These are phyloP conservation scores for Pogonocherus hispidulus DNA, from an alignment of 2,888 invertebrate species.

Conservation along the genomic window DNA sequence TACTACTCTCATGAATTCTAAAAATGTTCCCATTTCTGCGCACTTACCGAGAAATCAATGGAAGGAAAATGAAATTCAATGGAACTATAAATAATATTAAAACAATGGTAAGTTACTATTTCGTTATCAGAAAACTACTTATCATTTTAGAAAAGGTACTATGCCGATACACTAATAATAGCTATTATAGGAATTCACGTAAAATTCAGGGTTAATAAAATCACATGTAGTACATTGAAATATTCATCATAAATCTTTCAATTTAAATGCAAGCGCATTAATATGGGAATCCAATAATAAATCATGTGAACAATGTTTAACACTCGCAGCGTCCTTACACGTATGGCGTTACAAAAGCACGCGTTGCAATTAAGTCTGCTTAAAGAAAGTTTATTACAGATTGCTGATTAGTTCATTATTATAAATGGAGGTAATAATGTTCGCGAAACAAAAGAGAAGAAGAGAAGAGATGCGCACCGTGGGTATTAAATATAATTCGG, in stretches of 20 bases:
- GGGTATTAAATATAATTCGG: slow-evolving; percentile 20
- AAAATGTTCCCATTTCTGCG: too few species aligned
- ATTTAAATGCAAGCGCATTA: not conserved
- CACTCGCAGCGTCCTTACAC: slow-evolving; percentile 20
- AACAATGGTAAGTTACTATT: too few species aligned
- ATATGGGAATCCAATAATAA: slow-evolving; percentile 20
- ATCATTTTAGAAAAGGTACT: too few species aligned
- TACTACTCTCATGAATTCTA: too few species aligned
- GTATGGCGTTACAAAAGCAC: slow-evolving; percentile 21
- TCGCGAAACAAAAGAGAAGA: slow-evolving; percentile 24
- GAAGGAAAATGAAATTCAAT: too few species aligned
- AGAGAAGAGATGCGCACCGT: not conserved
- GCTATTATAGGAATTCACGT: too few species aligned
- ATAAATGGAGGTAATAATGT: slow-evolving; percentile 27
- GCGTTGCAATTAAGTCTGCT: slow-evolving; percentile 27
- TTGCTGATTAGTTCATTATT: slow-evolving; percentile 35
- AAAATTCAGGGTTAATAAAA: not conserved
- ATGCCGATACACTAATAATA: too few species aligned
- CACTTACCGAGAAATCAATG: too few species aligned
- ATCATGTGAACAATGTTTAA: slow-evolving; percentile 17
- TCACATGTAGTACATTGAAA: not conserved
- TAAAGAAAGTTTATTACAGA: slow-evolving; percentile 34
- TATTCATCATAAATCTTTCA: not conserved
- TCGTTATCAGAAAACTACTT: too few species aligned
- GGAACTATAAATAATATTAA: too few species aligned